These are phyloP conservation scores for Macquaria australasica DNA, from an alignment of 2,113 vertebrate species.

Conservation along the genomic window DNA sequence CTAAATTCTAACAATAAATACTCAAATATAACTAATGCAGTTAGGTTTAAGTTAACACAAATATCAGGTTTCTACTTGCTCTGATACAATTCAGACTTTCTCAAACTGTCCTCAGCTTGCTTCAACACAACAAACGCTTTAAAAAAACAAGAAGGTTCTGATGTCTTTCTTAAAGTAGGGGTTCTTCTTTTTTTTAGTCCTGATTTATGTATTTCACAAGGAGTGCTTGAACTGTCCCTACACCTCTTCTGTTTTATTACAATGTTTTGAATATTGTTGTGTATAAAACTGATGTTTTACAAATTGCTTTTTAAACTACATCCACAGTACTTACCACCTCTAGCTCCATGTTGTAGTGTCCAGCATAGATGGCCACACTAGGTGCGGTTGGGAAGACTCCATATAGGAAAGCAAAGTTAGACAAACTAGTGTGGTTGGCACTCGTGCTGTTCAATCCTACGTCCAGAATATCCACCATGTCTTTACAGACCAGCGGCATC, in stretches of 20 bases:
- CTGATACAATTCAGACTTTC: background rate
- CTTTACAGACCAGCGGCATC: slow-evolving; percentile 96
- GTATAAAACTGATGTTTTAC: background rate
- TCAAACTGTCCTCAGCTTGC: background rate
- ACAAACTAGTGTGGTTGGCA: slow-evolving; percentile 94
- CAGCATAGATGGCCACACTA: slow-evolving; percentile 96
- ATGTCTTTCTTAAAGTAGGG: background rate
- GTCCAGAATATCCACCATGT: slow-evolving; percentile 96
- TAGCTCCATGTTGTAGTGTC: slow-evolving; percentile 97
- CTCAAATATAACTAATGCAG: too few species aligned
- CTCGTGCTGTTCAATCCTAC: slow-evolving; percentile 81
- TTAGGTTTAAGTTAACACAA: background rate
- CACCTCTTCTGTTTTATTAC: background rate
- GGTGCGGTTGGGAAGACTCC: slow-evolving; percentile 97
- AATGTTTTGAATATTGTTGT: background rate
- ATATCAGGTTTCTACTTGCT: background rate
- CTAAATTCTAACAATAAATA: background rate
- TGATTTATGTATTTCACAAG: background rate
- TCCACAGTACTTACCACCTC: slow-evolving; percentile 90
- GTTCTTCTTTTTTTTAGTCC: background rate
- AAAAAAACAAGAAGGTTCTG: background rate
- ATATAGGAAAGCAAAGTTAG: slow-evolving; percentile 98
- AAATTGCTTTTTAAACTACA: background rate
- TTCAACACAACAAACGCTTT: background rate
- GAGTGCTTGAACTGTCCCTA: too few species aligned